Evolutionary conservation across 2,113 vertebrate species (phyloP), one percentile per base, ranked within the genome.

Genomic region (Epinephelus moara): DNA sequence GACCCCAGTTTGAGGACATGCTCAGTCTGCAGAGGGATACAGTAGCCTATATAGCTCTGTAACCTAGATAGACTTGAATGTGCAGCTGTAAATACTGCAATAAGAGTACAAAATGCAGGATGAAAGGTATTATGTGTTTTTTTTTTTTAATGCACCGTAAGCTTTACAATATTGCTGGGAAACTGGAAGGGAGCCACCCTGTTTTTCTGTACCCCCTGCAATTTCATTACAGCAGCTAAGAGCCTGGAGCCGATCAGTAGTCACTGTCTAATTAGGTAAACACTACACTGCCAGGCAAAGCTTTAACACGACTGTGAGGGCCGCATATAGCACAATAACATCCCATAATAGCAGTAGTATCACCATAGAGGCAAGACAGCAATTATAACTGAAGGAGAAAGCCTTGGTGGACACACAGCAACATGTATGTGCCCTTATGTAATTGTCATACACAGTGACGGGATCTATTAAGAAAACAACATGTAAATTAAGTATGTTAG

Each of bases 171-270:
- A n/a, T 53, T 30, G 30, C 62, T 68, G 60, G 50, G 18, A 7
- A 59, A 71, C 18, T 40, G 42, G 7, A 42, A 37, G 52, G 30
- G 37, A 45, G 42, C 37, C 23, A 45, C 6, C 13, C 10, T 62
- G 7, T 42, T 69, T 8, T 56, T 47, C 17, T 55, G 45, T 12
- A 23, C 57, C 6, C 53, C 42, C 27, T 60, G 55, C 42, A 49
- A 21, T 74, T 52, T 71, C 45, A 61, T 85, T 55, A 42, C 21
- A 66, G 56, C 19, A 47, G 61, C 49, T 49, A n/a, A 56, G 71
- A 72, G 33, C 37, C 53, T 17, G 18, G 50, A 59, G 30, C 18
- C 17, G 11, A 55, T 62, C 23, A 6, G 23, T 37, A 25, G 27
- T 74, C 25, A 17, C 42, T 15, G 47, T 75, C 11, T 75, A 69